Conservation (phyloP, 2,888 invertebrate genomes). For the Dicyrtomina minuta region DNA sequence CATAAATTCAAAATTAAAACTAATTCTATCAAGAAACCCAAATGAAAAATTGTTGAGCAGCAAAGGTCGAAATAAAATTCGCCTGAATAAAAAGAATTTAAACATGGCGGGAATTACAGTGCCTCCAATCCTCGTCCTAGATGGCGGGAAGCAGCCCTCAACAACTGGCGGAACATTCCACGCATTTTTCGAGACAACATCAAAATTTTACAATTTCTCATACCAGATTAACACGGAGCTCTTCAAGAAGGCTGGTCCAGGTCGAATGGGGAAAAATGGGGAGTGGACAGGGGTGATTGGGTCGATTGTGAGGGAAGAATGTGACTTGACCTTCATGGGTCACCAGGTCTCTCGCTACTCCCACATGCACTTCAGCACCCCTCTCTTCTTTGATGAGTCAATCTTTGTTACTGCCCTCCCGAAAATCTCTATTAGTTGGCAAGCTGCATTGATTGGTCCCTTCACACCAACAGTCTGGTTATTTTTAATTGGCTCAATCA, state of each 20-base stretch:
- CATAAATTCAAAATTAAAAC: too few species aligned
- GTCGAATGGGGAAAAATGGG: neutral
- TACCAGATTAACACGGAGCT: conserved; percentile 1
- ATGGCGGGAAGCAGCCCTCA: too few species aligned
- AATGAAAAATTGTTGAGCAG: too few species aligned
- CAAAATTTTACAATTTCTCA: conserved; percentile 14
- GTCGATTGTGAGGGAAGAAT: conserved; percentile 7
- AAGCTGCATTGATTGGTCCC: conserved; percentile 6
- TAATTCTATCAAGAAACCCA: too few species aligned
- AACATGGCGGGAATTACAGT: conserved; percentile 13
- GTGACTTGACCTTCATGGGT: conserved; percentile 23
- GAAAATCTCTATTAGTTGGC: neutral
- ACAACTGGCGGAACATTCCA: conserved; percentile 16
- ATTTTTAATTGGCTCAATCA: neutral
- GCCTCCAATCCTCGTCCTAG: conserved; percentile 1
- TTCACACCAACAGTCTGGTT: conserved; percentile 7
- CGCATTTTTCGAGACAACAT: neutral
- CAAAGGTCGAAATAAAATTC: too few species aligned
- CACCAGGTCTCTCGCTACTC: conserved; percentile 17
- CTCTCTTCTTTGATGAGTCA: conserved; percentile 14
- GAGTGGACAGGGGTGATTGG: conserved; percentile 20
- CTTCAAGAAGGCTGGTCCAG: conserved; percentile 11
- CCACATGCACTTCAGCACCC: conserved; percentile 11
- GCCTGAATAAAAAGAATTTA: neutral
- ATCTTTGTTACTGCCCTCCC: conserved; percentile 14